Evolutionary conservation across 2,113 vertebrate species (phyloP).

Genomic region (Hucho hucho): DNA sequence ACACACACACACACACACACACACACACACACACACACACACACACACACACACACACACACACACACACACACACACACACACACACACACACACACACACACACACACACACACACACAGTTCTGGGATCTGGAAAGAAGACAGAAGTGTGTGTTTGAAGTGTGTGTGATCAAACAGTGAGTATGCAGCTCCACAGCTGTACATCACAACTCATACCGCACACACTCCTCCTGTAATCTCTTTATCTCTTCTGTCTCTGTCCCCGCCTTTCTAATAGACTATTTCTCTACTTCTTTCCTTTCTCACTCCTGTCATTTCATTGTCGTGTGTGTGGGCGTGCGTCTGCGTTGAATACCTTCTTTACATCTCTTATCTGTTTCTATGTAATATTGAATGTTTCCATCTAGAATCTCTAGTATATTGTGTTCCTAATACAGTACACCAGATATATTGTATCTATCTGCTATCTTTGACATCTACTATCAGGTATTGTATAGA

Average conservation of each 20-base stretch:
- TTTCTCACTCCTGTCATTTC: constrained; percentile 14
- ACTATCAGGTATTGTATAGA: too few species aligned
- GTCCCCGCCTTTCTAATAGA: constrained; percentile 23
- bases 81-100: too few species aligned
- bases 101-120: neutral
- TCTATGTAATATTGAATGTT: too few species aligned
- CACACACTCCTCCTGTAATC: neutral
- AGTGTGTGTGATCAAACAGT: constrained; percentile 70
- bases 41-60: too few species aligned
- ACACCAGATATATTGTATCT: too few species aligned
- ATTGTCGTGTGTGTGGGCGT: too few species aligned
- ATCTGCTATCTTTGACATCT: too few species aligned
- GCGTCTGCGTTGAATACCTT: neutral
- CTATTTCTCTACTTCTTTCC: constrained; percentile 27
- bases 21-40: too few species aligned
- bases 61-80: too few species aligned
- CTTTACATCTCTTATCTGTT: neutral
- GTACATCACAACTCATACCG: constrained; percentile 58
- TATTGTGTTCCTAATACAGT: too few species aligned
- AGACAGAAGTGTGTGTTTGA: constrained; percentile 65
- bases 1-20: too few species aligned
- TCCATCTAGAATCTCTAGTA: too few species aligned
- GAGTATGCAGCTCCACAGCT: constrained; percentile 65
- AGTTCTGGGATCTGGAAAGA: constrained; percentile 20
- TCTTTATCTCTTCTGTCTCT: constrained; percentile 28